Base-by-base conservation (phyloP, 2,888 invertebrate species). In the Neocrepidodera transversa region DNA sequence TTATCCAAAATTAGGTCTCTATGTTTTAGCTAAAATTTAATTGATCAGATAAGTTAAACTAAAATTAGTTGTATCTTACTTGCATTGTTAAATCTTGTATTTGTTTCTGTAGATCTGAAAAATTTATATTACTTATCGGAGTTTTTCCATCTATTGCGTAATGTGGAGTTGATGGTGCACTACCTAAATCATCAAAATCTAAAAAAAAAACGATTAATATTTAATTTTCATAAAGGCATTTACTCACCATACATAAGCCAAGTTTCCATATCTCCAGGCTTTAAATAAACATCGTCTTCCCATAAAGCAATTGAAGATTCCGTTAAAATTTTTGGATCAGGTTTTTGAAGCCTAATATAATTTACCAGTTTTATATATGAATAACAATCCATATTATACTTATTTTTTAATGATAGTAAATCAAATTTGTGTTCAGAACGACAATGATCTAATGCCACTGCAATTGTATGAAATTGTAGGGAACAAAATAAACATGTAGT, bases 331-430 rank as follows among this genome's bases (percentile, higher is more conserved):
- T 85, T 83, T 0, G 88, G 79, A 48, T 79, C 80, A 1, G 87
- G 80, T 63, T 86, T 86, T 50, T 86, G 83, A 10, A 80, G 82
- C 68, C 91, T 85, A 61, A 93, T 88, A 71, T 87, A 94, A 79
- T 93, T 94, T 1, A 94, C 86, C 71, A 94, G 78, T 76, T 91
- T 91, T 18, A 91, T 88, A 68, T 89, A 92, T 0, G 89, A 88
- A 78, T 93, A 92, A 72, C 89, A 89, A 75, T 93, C 92, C 86
- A 93, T 88, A 67, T 84, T 84, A 71, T 88, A 87, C 74, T 86
- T 89, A 2, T 77, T 76, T 77, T 91, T 90, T 30, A 93, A 79
- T 45, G 79, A 78, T 4, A 82, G 78, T 55, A 93, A 80, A 74
- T 86, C 85, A 66, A 93, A 87, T 52, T 83, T 82, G 72, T 93